Conservation (phyloP, 2,113 vertebrate species). For the Helogale parvula region DNA sequence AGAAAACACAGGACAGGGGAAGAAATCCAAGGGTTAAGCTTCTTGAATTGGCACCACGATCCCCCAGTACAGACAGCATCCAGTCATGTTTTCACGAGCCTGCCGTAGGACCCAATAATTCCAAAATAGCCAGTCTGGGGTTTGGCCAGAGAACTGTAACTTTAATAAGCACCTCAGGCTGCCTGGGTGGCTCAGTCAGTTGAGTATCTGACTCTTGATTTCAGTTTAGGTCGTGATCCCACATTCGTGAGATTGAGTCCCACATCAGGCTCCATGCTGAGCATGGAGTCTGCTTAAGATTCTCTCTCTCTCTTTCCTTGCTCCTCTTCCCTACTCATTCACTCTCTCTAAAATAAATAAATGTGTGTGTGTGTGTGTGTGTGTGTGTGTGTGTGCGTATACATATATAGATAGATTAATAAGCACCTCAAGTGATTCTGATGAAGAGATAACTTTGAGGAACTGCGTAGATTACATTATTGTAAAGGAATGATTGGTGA, state of each 20-base stretch:
- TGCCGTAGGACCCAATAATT: neutral
- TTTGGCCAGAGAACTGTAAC: neutral
- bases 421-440: neutral
- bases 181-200: no score
- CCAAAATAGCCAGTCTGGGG: neutral
- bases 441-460: conserved; percentile 2
- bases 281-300: no score
- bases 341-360: no score
- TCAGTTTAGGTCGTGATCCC: no score
- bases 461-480: neutral
- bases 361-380: no score
- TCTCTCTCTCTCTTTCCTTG: no score
- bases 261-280: no score
- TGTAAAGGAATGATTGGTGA: neutral
- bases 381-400: no score
- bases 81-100: neutral
- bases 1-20: neutral
- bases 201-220: no score
- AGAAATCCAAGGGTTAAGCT: neutral
- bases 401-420: neutral
- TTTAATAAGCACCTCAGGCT: neutral
- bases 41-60: neutral
- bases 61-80: neutral
- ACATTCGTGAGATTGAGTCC: no score
- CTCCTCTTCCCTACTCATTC: no score